These are phyloP conservation scores for Pantherophis guttatus DNA, from an alignment of 2,113 vertebrate species.

Conservation along the genomic window DNA sequence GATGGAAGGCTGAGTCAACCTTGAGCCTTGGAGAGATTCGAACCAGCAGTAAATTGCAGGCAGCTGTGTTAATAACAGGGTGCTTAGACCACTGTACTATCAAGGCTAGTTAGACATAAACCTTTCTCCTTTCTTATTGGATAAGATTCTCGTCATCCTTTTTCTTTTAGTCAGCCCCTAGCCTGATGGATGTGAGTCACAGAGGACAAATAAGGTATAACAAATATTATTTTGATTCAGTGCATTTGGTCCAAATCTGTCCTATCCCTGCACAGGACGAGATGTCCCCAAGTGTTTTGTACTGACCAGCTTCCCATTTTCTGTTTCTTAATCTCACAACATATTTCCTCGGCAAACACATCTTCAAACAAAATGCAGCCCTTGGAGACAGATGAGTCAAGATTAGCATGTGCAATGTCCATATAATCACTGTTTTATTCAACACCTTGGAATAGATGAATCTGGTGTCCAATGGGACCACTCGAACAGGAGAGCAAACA, in stretches of 20 bases:
- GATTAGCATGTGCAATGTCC: conserved; percentile 16
- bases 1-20: no score
- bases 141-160: not conserved
- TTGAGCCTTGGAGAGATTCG: no score
- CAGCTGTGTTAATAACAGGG: no score
- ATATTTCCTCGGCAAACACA: conserved; percentile 7
- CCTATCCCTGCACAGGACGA: not conserved
- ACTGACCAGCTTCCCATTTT: not conserved
- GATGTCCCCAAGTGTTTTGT: not conserved
- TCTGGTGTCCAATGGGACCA: not conserved
- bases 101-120: not conserved
- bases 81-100: no score
- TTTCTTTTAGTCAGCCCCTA: not conserved
- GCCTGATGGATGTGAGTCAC: not conserved
- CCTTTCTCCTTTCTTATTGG: not conserved
- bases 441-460: conserved; percentile 19
- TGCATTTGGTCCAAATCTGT: not conserved
- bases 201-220: not conserved
- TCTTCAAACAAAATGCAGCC: conserved; percentile 10
- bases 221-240: conserved; percentile 11
- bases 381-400: conserved; percentile 31
- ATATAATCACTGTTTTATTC: conserved; percentile 38
- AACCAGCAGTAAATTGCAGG: no score
- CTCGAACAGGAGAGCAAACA: conserved; percentile 25
- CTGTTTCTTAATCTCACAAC: conserved; percentile 2